Evolutionary conservation across 2,797 vertebrate species (phyloP).

Genomic region (Etheostoma nigrum): DNA sequence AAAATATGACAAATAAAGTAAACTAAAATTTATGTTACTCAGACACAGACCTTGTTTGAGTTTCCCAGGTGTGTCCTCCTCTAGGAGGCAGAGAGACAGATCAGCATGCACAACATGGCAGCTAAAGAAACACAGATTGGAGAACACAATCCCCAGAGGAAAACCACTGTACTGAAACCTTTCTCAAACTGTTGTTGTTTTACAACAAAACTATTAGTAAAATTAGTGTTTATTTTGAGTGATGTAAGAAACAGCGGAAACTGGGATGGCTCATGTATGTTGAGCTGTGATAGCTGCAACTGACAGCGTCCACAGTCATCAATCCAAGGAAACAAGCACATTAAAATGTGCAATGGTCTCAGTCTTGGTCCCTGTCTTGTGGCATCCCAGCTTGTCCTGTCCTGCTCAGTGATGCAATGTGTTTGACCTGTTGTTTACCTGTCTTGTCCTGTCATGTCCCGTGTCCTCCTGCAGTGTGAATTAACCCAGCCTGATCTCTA

Average conservation of each 20-base stretch:
- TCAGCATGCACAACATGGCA: constrained; percentile 57
- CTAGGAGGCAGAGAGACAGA: constrained; percentile 32
- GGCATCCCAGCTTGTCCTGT: constrained; percentile 19
- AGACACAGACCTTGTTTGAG: constrained; percentile 10
- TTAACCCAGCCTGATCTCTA: constrained; percentile 19
- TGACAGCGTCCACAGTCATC: constrained; percentile 37
- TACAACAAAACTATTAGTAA: constrained; percentile 14
- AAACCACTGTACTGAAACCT: constrained; percentile 24
- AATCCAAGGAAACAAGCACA: constrained; percentile 13
- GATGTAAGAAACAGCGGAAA: background rate
- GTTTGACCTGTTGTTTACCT: constrained; percentile 37
- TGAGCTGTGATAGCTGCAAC: constrained; percentile 2
- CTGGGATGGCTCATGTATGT: constrained; percentile 1
- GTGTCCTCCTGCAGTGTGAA: constrained; percentile 3
- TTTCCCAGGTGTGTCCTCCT: constrained; percentile 39
- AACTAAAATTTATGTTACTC: background rate
- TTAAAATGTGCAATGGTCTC: constrained; percentile 12
- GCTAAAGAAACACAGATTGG: constrained; percentile 43
- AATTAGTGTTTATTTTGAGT: constrained; percentile 11
- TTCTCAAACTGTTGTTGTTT: constrained; percentile 18
- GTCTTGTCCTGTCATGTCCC: constrained; percentile 26
- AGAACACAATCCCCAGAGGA: constrained; percentile 50
- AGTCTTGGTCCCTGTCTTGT: constrained; percentile 44
- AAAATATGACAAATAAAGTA: background rate
- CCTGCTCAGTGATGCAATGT: constrained; percentile 5